Evolutionary conservation across 2,113 vertebrate genomes (phyloP), one percentile per base, ranked within the genome.

Genomic region (Typhlomys cinereus): DNA sequence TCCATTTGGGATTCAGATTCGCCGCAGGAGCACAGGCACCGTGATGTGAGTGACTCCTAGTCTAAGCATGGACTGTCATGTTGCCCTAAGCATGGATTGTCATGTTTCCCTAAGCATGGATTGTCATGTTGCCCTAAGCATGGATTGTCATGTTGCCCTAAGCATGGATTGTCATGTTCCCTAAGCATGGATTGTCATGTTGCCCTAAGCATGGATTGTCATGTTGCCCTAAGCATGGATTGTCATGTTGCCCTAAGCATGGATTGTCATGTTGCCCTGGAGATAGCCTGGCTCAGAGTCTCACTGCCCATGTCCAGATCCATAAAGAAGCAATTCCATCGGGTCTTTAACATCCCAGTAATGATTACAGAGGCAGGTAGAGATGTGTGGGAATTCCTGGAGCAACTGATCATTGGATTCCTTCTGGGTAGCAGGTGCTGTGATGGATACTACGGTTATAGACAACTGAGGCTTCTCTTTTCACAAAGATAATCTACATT

Each of bases 1-100:
- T 11, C 98, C 98, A 17, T 99, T 99, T 66, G 98, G 99, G 44
- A 98, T 99, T 95, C 94, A 97, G 96, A 97, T 99, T 74, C 84
- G 90, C 70, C 97, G 99, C 61, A 99, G 97, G 93, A 98, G 93
- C 71, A 98, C 98, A 18, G 97, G 95, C 90, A 97, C 97, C 29
- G 75, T 93, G 4, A 98, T 99, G 99, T 99, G 94, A 98, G 98
- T 98, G 20, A n/a, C 27, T 62, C 2, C 27, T 23, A 1, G 12
- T 46, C 31, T 70, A 64, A 2, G 11, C n/a, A n/a, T n/a, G n/a
- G n/a, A n/a, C n/a, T n/a, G n/a, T n/a, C n/a, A n/a, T n/a, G n/a
- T n/a, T n/a, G n/a, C n/a, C n/a, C n/a, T n/a, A n/a, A n/a, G 8
- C 14, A 34, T n/a, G n/a, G 27, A 21, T 21, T n/a, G 2, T 4